Base-by-base conservation (phyloP, 1,140 invertebrate genomes). In the Musca domestica region DNA sequence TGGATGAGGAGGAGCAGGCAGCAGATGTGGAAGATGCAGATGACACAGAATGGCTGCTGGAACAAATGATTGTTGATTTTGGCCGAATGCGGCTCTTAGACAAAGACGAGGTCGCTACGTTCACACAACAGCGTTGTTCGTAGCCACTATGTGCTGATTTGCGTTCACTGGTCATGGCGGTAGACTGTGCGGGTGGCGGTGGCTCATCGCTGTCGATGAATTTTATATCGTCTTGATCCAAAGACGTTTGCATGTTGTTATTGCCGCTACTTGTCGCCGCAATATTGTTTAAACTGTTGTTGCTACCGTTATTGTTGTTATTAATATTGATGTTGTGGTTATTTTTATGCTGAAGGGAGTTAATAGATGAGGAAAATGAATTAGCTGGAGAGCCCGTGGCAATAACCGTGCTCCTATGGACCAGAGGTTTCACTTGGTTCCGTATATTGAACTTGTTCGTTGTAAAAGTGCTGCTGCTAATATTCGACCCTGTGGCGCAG, bases 151-250 rank as follows among this genome's bases (percentile, higher is more conserved):
- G 47, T 66, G 25, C 48, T 7, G 23, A 27, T 51, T 52, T 27
- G 27, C 46, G 25, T 51, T 61, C 27, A 7, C 22, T 61, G 12
- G 23, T 19, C 54, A 51, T 66, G 20, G 41, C 1, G 15, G 12
- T 46, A 27, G 41, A 25, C 27, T 30, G 27, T 41, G 12, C 30
- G 1, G 47, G 51, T 49, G 71, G 54, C 19, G 76, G 71, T 22
- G 70, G 69, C 14, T 81, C 79, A 69, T 81, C 79, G 72, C 79
- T 81, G 65, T 81, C 79, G 51, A 81, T 81, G 54, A 75, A 81
- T 70, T 70, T 81, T 19, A 81, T 81, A 68, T 81, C 79, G 64
- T 79, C 77, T 46, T 70, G 69, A 19, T 70, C 69, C 41, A 68
- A 54, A 14, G 58, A 67, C 22, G 58, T 34, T n/a, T 64, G 61